Evolutionary conservation across 1,140 invertebrate genomes (phyloP).

Genomic region (Drosophila seguyi): DNA sequence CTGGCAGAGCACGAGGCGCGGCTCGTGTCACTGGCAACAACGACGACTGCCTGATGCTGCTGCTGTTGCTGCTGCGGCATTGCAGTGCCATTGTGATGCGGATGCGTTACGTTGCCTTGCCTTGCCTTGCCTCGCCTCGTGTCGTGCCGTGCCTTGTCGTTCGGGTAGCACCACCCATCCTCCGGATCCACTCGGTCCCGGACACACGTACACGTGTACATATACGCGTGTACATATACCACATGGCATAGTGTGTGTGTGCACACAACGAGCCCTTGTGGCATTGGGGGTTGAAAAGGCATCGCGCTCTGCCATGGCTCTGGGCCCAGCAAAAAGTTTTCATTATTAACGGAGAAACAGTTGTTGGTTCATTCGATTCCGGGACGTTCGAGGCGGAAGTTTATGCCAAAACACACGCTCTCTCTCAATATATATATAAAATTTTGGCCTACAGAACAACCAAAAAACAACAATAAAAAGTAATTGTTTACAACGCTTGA

Average conservation of each 20-base stretch:
- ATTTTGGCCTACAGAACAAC: conserved; percentile 9
- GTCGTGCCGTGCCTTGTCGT: not conserved
- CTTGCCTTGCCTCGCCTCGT: conserved; percentile 1
- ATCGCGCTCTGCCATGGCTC: conserved; percentile 25
- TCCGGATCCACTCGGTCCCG: not conserved
- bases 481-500: conserved; percentile 1
- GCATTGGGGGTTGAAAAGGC: conserved; percentile 75
- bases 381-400: conserved; percentile 83
- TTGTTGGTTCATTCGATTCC: conserved; percentile 84
- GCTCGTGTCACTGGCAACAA: conserved; percentile 72
- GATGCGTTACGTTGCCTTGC: conserved; percentile 31
- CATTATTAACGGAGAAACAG: conserved; percentile 78
- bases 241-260: not conserved
- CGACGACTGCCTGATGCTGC: conserved; percentile 27
- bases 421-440: not conserved
- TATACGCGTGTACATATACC: conserved; percentile 21
- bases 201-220: conserved; percentile 29
- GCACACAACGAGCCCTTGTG: conserved; percentile 29
- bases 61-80: conserved; percentile 8
- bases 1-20: conserved; percentile 63
- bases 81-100: conserved; percentile 44
- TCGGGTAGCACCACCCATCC: conserved; percentile 19
- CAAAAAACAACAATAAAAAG: not conserved
- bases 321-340: conserved; percentile 78
- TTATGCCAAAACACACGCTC: conserved; percentile 38